Conservation (phyloP, 1,140 invertebrate genomes). For the Drosophila nigrodunni region DNA sequence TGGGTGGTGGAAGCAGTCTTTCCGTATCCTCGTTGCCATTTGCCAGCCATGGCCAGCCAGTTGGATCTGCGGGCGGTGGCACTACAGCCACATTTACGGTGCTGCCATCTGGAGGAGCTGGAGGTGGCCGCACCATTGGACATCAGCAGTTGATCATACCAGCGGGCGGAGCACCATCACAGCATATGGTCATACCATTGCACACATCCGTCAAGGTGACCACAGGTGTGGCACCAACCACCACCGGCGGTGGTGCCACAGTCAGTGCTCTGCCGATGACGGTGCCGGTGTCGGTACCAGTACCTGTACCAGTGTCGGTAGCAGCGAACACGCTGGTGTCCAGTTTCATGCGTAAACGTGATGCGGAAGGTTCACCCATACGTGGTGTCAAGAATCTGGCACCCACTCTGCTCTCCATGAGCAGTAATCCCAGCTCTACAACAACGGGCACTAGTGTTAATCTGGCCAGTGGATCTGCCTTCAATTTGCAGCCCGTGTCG, state of each 20-base stretch:
- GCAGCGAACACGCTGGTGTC: conserved; percentile 50
- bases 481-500: conserved; percentile 73
- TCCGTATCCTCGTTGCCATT: conserved; percentile 78
- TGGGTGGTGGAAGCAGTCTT: conserved; percentile 51
- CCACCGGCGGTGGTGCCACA: conserved; percentile 41
- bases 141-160: conserved; percentile 75
- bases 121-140: conserved; percentile 64
- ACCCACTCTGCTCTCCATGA: conserved; percentile 86
- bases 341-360: conserved; percentile 80
- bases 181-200: conserved; percentile 82
- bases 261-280: conserved; percentile 40
- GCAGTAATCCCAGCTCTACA: conserved; percentile 31
- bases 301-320: conserved; percentile 27
- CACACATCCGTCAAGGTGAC: conserved; percentile 82
- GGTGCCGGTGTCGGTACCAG: conserved; percentile 25
- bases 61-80: conserved; percentile 29
- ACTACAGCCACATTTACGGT: conserved; percentile 81
- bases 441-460: conserved; percentile 44
- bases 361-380: conserved; percentile 87
- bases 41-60: conserved; percentile 50
- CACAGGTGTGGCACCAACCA: conserved; percentile 53
- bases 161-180: conserved; percentile 49
- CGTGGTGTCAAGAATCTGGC: conserved; percentile 86
- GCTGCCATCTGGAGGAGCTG: conserved; percentile 58
- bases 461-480: conserved; percentile 55